These are phyloP conservation scores for Eilema depressum DNA, from an alignment of 2,888 invertebrate genomes.

Conservation along the genomic window DNA sequence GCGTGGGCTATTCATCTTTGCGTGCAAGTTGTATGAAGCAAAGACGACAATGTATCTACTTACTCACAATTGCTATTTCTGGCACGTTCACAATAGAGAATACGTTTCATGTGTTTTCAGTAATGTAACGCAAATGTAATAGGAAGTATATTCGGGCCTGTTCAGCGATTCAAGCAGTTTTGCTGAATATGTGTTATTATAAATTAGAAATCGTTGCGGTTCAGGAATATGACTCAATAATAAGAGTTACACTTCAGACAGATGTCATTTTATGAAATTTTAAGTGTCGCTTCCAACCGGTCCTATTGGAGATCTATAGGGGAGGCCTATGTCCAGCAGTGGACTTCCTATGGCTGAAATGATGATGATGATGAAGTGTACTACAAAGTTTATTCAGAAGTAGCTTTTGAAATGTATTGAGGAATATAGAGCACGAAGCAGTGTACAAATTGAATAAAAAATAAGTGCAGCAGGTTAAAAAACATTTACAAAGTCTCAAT, in stretches of 20 bases:
- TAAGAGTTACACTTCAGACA: neutral
- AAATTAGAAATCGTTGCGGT: neutral
- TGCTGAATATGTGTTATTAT: neutral
- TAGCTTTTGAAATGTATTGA: neutral
- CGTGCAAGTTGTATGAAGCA: conserved; percentile 20
- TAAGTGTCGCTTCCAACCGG: no score
- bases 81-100: conserved; percentile 16
- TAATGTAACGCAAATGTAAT: conserved; percentile 11
- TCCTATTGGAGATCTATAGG: no score
- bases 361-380: no score
- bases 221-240: neutral
- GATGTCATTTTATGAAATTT: neutral
- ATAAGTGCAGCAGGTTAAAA: neutral
- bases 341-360: no score
- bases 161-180: neutral
- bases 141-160: conserved; percentile 4
- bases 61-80: conserved; percentile 18
- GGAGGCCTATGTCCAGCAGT: no score
- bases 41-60: conserved; percentile 20
- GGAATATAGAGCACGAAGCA: neutral
- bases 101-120: conserved; percentile 19
- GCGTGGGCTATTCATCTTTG: conserved; percentile 17
- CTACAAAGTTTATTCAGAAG: neutral
- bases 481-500: no score
- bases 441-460: neutral